phyloP scores from a whole-genome alignment of 2,113 vertebrate genomes.

The Tragelaphus strepsiceros region DNA sequence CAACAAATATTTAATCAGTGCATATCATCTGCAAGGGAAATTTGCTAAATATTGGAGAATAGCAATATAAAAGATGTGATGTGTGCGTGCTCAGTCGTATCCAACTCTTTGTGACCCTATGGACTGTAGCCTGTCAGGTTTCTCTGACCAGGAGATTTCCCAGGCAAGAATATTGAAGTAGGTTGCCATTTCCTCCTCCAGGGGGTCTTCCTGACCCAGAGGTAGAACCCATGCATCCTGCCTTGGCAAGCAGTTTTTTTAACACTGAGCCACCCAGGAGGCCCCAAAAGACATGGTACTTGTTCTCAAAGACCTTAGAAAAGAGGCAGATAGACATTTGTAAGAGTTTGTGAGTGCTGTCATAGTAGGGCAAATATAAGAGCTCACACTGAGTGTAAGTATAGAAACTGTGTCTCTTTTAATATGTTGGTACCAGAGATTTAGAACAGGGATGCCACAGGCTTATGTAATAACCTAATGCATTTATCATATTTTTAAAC shows the following conservation, averaged over 20 bases:
- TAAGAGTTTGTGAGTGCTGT: not conserved
- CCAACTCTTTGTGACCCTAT: rapidly evolving
- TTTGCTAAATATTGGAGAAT: not conserved
- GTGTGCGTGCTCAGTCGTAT: not conserved
- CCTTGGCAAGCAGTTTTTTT: not conserved
- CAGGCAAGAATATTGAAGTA: not conserved
- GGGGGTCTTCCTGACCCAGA: not conserved
- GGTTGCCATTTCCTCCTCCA: not conserved
- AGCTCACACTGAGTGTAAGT: not conserved
- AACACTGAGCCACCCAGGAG: not conserved
- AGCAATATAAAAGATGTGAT: not conserved
- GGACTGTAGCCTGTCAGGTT: not conserved
- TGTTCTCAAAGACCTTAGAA: not conserved
- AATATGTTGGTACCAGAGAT: not conserved
- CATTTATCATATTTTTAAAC: not conserved
- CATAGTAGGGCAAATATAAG: not conserved
- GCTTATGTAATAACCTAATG: not conserved
- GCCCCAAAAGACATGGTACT: not conserved
- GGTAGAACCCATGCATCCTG: not conserved
- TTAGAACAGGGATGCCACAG: not conserved
- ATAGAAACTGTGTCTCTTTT: not conserved
- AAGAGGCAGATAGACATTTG: not conserved
- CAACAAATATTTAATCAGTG: not conserved
- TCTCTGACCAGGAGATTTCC: not conserved
- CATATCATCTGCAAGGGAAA: not conserved